Conservation (phyloP, 1,140 invertebrate species). For the Notospermus geniculatus region DNA sequence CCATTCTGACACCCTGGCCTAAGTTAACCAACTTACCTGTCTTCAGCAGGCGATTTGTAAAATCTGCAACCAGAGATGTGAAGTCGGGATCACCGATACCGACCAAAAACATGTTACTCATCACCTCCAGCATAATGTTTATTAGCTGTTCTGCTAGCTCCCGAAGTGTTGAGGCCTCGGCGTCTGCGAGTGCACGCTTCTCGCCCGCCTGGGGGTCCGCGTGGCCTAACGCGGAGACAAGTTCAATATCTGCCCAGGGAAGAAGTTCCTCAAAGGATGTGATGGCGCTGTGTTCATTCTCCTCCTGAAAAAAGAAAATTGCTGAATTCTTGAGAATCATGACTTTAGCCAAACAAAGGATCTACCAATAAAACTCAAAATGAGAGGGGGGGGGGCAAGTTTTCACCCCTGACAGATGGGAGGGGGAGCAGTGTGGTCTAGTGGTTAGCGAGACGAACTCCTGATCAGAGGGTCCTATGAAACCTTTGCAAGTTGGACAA, state of each 20-base stretch:
- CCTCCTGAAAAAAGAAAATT: slow-evolving; percentile 16
- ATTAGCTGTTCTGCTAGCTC: not conserved
- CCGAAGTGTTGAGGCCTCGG: not conserved
- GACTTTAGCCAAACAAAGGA: no score
- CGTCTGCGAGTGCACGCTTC: not conserved
- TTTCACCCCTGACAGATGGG: not conserved
- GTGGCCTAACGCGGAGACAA: not conserved
- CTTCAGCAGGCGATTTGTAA: slow-evolving; percentile 17
- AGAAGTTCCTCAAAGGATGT: slow-evolving; percentile 10
- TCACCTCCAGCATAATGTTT: slow-evolving; percentile 14
- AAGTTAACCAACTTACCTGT: slow-evolving; percentile 10
- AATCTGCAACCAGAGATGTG: slow-evolving; percentile 17
- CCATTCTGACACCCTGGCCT: slow-evolving; percentile 19
- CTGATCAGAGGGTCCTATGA: not conserved
- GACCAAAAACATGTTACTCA: slow-evolving; percentile 28
- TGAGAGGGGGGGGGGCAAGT: slow-evolving; percentile 2
- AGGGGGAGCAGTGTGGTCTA: no score
- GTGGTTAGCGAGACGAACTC: no score
- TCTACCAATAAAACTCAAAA: no score
- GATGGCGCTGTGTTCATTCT: not conserved
- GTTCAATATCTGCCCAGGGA: slow-evolving; percentile 12
- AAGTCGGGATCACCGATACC: slow-evolving; percentile 27
- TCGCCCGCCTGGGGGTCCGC: not conserved
- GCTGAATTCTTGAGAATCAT: no score
- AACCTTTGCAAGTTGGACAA: not conserved